phyloP scores from a whole-genome alignment of 2,797 vertebrate species.

The Myotis daubentonii region DNA sequence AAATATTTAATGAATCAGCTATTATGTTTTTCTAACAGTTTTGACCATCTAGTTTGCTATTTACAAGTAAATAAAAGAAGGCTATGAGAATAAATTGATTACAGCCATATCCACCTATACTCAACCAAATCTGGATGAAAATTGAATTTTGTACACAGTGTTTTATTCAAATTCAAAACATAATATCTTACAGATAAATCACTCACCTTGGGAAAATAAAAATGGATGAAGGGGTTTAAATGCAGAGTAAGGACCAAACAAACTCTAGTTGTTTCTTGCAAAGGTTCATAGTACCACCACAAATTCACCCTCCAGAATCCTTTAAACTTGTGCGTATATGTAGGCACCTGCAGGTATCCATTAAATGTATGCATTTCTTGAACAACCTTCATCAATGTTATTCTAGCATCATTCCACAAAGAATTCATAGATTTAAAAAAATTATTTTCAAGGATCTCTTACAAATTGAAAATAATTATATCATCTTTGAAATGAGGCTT shows the following conservation, averaged over 20 bases:
- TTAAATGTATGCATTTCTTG: background rate
- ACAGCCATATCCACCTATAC: rapidly evolving
- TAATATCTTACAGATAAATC: background rate
- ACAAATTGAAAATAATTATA: background rate
- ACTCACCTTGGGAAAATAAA: background rate
- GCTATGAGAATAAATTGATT: background rate
- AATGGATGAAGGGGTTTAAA: background rate
- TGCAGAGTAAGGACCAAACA: background rate
- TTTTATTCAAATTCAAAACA: conserved; percentile 4
- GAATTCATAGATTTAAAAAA: background rate
- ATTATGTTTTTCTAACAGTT: background rate
- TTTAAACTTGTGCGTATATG: background rate
- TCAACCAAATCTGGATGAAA: background rate
- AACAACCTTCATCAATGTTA: background rate
- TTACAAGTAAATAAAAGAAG: background rate
- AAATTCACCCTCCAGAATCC: background rate
- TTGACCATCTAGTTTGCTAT: background rate
- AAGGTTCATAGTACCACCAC: background rate
- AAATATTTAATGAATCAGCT: background rate
- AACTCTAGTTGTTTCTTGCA: background rate
- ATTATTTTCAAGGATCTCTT: background rate
- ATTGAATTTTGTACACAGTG: background rate
- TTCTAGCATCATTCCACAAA: background rate
- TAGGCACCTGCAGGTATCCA: background rate
- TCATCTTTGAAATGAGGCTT: background rate